phyloP scores from a whole-genome alignment of 2,888 invertebrate genomes.

The Drymonia ruficornis region DNA sequence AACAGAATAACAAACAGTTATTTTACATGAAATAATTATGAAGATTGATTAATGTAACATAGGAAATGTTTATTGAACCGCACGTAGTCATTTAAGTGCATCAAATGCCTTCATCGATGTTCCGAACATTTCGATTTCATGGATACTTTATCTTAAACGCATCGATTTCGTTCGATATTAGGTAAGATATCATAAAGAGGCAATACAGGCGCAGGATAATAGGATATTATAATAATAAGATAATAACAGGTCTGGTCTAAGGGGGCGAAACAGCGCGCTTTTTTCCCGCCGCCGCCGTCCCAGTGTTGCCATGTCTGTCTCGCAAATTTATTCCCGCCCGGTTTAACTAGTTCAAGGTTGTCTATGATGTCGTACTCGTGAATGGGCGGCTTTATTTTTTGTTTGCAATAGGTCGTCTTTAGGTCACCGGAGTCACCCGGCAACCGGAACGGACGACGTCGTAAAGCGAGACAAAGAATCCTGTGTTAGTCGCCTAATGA shows the following conservation, averaged over 20 bases:
- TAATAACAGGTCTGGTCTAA: conserved; percentile 79
- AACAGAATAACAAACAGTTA: not conserved
- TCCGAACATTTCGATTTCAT: not conserved
- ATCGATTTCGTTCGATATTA: conserved; percentile 16
- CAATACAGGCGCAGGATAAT: conserved; percentile 51
- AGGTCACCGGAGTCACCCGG: conserved; percentile 73
- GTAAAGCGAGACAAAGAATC: conserved; percentile 62
- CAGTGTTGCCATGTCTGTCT: conserved; percentile 67
- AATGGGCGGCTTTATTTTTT: conserved; percentile 76
- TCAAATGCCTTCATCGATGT: not conserved
- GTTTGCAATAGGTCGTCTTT: conserved; percentile 73
- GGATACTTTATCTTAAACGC: conserved; percentile 22
- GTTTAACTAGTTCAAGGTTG: conserved; percentile 81
- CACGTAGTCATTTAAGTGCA: not conserved
- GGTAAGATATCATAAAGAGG: conserved; percentile 25
- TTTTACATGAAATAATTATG: not conserved
- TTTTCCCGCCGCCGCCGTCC: conserved; percentile 49
- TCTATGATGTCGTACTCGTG: conserved; percentile 56
- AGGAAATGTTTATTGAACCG: not conserved
- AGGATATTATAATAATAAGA: conserved; percentile 74
- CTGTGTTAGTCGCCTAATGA: conserved; percentile 46
- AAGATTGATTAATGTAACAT: not conserved
- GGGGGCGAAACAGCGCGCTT: conserved; percentile 66
- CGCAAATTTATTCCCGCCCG: conserved; percentile 66
- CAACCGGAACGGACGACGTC: conserved; percentile 60